phyloP scores from a whole-genome alignment of 1,140 invertebrate genomes.

The Phymastichus coffea region DNA sequence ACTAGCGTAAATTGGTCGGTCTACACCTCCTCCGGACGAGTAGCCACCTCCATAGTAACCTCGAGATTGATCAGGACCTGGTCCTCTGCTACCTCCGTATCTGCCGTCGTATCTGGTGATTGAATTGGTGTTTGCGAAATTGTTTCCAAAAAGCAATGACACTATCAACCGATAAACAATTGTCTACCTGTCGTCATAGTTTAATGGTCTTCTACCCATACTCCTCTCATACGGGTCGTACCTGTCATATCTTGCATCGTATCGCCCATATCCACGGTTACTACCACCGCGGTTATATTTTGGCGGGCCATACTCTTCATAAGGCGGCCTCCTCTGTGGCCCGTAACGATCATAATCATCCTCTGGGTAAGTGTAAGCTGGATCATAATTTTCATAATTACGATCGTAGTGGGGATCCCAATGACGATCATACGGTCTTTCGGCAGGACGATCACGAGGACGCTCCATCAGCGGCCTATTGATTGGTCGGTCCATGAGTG shows the following conservation, averaged over 20 bases:
- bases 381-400: background rate
- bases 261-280: conserved; percentile 29
- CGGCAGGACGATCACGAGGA: conserved; percentile 33
- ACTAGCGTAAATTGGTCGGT: conserved; percentile 39
- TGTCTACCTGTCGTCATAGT: conserved; percentile 38
- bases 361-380: background rate
- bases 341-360: conserved; percentile 40
- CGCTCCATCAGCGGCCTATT: conserved; percentile 40
- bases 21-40: background rate
- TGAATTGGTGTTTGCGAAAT: background rate
- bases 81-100: conserved; percentile 21
- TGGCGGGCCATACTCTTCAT: conserved; percentile 36
- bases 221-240: conserved; percentile 42
- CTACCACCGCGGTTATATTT: conserved; percentile 38
- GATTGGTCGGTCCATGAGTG: conserved; percentile 42
- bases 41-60: conserved; percentile 55
- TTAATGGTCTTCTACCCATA: conserved; percentile 28
- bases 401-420: too few relatives aligned
- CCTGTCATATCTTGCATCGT: conserved; percentile 36
- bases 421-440: conserved; percentile 44
- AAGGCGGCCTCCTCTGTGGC: conserved; percentile 10
- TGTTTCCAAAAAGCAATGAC: too few relatives aligned
- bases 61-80: conserved; percentile 44
- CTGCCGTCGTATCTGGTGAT: conserved; percentile 5
- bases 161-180: too few relatives aligned